These are phyloP conservation scores for Drosophila grimshawi DNA, from an alignment of 1,140 invertebrate species.

Conservation along the genomic window DNA sequence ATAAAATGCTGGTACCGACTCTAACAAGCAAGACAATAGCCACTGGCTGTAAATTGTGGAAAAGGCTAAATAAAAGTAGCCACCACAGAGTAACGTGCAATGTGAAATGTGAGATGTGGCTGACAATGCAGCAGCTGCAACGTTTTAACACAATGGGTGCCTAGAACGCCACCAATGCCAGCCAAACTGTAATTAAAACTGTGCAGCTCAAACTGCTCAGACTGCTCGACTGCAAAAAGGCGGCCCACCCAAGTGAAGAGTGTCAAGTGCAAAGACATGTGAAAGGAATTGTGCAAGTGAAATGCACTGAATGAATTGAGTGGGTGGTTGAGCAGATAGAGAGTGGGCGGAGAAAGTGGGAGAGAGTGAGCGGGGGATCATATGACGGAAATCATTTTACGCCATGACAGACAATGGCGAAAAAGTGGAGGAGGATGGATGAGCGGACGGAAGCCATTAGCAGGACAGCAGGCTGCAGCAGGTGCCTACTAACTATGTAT, in stretches of 20 bases:
- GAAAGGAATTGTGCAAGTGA: constrained; percentile 54
- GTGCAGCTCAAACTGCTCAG: constrained; percentile 28
- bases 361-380: background rate
- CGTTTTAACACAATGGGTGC: constrained; percentile 56
- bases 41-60: constrained; percentile 66
- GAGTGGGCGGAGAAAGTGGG: background rate
- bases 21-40: constrained; percentile 78
- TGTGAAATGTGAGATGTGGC: constrained; percentile 29
- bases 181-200: constrained; percentile 74
- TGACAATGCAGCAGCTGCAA: constrained; percentile 41
- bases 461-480: constrained; percentile 46
- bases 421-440: background rate
- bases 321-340: background rate
- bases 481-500: constrained; percentile 12
- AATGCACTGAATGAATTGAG: constrained; percentile 13
- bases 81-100: constrained; percentile 19
- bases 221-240: constrained; percentile 34
- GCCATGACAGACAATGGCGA: constrained; percentile 75
- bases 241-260: constrained; percentile 59
- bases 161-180: constrained; percentile 36
- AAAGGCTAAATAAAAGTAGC: constrained; percentile 55
- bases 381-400: constrained; percentile 78
- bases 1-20: constrained; percentile 55
- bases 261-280: constrained; percentile 74
- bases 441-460: constrained; percentile 65